These are phyloP conservation scores for Drosophila diplacantha DNA, from an alignment of 2,888 invertebrate species.

Conservation along the genomic window DNA sequence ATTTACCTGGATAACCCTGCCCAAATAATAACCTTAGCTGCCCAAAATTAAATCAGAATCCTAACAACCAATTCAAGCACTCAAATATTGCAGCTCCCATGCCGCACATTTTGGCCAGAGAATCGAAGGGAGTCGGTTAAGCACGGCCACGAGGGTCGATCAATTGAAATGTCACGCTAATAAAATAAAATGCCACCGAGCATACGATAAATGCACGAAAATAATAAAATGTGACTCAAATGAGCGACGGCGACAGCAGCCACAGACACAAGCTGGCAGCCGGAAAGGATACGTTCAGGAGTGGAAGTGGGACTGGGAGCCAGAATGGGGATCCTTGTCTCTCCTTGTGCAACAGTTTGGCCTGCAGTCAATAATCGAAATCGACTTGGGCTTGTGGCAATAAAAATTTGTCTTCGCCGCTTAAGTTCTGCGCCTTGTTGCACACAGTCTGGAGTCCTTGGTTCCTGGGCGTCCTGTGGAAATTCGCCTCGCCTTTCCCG, in stretches of 20 bases:
- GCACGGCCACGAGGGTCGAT: conserved; percentile 42
- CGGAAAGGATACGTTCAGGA: conserved; percentile 18
- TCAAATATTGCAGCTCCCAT: conserved; percentile 17
- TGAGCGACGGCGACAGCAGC: conserved; percentile 61
- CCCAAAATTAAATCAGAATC: not conserved
- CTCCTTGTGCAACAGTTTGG: conserved; percentile 38
- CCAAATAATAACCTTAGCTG: no score
- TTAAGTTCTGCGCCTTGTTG: conserved; percentile 29
- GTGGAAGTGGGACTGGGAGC: conserved; percentile 1
- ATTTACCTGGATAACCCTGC: not conserved
- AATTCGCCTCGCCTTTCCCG: not conserved
- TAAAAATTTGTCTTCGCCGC: conserved; percentile 47
- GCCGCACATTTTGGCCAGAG: conserved; percentile 16
- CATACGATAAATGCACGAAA: conserved; percentile 69
- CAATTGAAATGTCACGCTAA: conserved; percentile 71
- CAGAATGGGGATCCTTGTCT: conserved; percentile 10
- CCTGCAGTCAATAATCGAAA: conserved; percentile 44
- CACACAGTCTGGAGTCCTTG: conserved; percentile 10
- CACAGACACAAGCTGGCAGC: conserved; percentile 35
- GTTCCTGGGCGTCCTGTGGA: conserved; percentile 11
- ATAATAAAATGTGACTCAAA: conserved; percentile 73
- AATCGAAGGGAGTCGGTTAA: conserved; percentile 21
- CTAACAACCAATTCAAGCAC: not conserved
- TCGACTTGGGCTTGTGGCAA: conserved; percentile 47
- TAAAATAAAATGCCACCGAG: conserved; percentile 68